Percentiles rank a stretch among this genome's conserved stretches.
Evolutionary conservation across 1,140 invertebrate genomes (phyloP).

Genomic region (Lucilia cuprina): DNA sequence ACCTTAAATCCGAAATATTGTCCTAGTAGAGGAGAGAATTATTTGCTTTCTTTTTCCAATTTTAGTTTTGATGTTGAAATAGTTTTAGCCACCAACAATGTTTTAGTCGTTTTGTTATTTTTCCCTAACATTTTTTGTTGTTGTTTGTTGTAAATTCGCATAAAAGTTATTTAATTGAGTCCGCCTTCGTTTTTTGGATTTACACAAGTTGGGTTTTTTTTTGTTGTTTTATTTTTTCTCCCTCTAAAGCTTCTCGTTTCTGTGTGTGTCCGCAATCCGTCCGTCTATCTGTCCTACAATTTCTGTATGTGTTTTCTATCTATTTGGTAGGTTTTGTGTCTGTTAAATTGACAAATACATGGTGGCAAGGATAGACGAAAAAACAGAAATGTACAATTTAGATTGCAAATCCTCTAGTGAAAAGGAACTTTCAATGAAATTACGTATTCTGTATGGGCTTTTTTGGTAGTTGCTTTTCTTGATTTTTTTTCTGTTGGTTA

Average conservation of each 20-base stretch:
- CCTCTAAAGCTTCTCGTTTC: too few relatives aligned
- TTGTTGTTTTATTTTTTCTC: not conserved
- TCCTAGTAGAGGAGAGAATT: not conserved
- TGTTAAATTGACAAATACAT: not conserved
- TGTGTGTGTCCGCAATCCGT: not conserved
- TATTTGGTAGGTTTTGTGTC: not conserved
- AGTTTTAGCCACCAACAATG: conserved; percentile 1
- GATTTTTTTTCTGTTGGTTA: not conserved
- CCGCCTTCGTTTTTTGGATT: conserved; percentile 13
- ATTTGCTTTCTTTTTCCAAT: not conserved
- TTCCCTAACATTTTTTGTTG: not conserved
- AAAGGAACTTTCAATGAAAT: not conserved
- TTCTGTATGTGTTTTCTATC: not conserved
- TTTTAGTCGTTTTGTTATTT: not conserved
- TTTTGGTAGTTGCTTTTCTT: not conserved
- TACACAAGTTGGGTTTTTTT: not conserved
- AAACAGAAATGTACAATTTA: not conserved
- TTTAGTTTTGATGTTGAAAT: conserved; percentile 5
- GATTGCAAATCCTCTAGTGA: not conserved
- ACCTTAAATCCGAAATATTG: not conserved
- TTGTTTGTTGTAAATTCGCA: not conserved
- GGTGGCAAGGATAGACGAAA: not conserved
- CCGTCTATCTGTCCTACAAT: not conserved
- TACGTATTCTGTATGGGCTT: not conserved
- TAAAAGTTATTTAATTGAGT: conserved; percentile 18